Percentiles rank a stretch among this genome's conserved stretches.
Evolutionary conservation across 2,113 vertebrate species (phyloP).

Genomic region (Sceloporus undulatus): DNA sequence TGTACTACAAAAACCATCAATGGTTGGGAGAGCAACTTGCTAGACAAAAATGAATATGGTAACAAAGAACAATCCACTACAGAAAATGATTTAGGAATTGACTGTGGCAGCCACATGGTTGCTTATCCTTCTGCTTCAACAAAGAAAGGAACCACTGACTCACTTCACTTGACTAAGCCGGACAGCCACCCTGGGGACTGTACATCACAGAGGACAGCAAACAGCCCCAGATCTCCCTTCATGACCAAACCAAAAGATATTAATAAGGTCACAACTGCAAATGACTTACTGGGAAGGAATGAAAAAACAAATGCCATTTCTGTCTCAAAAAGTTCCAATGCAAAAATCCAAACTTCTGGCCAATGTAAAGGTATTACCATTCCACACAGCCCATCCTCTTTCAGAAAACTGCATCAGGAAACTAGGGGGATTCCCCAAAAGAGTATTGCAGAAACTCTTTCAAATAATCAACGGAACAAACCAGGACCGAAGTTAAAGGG

Average conservation of each 20-base stretch:
- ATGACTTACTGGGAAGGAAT: constrained; percentile 60
- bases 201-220: constrained; percentile 50
- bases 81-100: background rate
- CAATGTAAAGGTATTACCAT: constrained; percentile 66
- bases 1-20: constrained; percentile 36
- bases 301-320: constrained; percentile 59
- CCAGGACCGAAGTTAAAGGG: constrained; percentile 82
- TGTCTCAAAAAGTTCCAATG: constrained; percentile 66
- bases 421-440: constrained; percentile 70
- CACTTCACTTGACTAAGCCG: constrained; percentile 51
- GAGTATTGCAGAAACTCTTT: constrained; percentile 70
- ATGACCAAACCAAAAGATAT: constrained; percentile 74
- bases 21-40: constrained; percentile 46
- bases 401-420: constrained; percentile 71
- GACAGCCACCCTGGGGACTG: constrained; percentile 54
- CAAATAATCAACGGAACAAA: constrained; percentile 75
- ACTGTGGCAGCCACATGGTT: constrained; percentile 30
- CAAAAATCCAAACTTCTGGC: constrained; percentile 67
- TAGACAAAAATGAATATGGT: constrained; percentile 36
- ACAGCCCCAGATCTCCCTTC: constrained; percentile 69
- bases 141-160: constrained; percentile 50
- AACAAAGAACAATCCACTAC: constrained; percentile 48
- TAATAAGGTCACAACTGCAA: constrained; percentile 65
- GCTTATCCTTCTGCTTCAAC: constrained; percentile 24
- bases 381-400: constrained; percentile 56